These are phyloP conservation scores for Agriotes lineatus DNA, from an alignment of 2,888 invertebrate genomes.

Conservation along the genomic window DNA sequence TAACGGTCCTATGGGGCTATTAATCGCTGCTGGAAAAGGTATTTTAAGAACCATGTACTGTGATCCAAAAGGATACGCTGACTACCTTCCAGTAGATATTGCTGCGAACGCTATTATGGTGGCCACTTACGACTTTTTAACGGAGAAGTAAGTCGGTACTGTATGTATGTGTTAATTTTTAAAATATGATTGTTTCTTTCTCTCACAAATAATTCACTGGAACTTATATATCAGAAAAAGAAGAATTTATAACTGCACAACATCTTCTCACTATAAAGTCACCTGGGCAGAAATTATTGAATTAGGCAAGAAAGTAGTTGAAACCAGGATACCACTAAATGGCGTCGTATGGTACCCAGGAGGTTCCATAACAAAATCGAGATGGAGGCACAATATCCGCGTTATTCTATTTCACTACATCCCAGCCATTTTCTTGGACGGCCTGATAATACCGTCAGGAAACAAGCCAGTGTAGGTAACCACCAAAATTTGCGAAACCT, in stretches of 20 bases:
- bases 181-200: no score
- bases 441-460: neutral
- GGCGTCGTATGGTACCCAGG: slow-evolving; percentile 88
- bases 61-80: slow-evolving; percentile 81
- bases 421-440: slow-evolving; percentile 85
- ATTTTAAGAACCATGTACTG: slow-evolving; percentile 91
- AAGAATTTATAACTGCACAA: slow-evolving; percentile 80
- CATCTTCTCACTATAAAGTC: slow-evolving; percentile 82
- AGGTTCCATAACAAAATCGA: slow-evolving; percentile 87
- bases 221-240: slow-evolving; percentile 69
- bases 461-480: slow-evolving; percentile 12
- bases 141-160: slow-evolving; percentile 52
- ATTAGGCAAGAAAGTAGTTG: slow-evolving; percentile 81
- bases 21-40: slow-evolving; percentile 89
- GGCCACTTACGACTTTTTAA: slow-evolving; percentile 60
- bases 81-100: slow-evolving; percentile 84
- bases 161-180: neutral
- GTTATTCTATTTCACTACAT: slow-evolving; percentile 90
- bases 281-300: slow-evolving; percentile 92
- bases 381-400: slow-evolving; percentile 83
- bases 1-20: slow-evolving; percentile 89
- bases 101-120: slow-evolving; percentile 76
- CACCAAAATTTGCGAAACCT: no score
- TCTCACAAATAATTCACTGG: no score
- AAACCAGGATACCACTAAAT: slow-evolving; percentile 86